phyloP scores from a whole-genome alignment of 2,888 invertebrate species.

The Pseudolycoriella hygida region DNA sequence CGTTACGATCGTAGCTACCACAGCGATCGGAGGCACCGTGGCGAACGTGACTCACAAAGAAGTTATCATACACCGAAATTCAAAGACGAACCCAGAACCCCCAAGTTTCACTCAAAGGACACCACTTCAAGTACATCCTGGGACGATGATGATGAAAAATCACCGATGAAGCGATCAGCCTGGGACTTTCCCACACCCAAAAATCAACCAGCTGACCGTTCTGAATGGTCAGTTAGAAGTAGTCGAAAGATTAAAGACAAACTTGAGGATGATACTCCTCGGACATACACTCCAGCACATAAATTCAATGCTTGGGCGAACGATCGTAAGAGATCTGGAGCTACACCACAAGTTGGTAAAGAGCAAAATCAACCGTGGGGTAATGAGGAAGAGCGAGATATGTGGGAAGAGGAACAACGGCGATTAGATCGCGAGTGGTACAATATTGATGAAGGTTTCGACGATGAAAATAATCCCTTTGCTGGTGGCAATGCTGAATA shows the following conservation, averaged over 20 bases:
- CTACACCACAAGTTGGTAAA: slow-evolving; percentile 37
- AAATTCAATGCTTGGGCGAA: slow-evolving; percentile 59
- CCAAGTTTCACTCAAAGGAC: slow-evolving; percentile 43
- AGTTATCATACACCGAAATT: slow-evolving; percentile 39
- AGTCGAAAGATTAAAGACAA: slow-evolving; percentile 17
- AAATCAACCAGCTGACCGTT: slow-evolving; percentile 28
- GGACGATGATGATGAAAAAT: slow-evolving; percentile 39
- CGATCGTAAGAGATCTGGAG: slow-evolving; percentile 44
- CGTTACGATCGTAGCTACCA: slow-evolving; percentile 15
- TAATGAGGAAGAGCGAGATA: slow-evolving; percentile 51
- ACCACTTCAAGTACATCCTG: slow-evolving; percentile 40
- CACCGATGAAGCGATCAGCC: slow-evolving; percentile 48
- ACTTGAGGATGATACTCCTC: slow-evolving; percentile 48
- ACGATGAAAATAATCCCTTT: slow-evolving; percentile 87
- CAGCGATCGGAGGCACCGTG: slow-evolving; percentile 15
- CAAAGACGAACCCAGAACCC: slow-evolving; percentile 75
- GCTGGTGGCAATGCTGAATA: slow-evolving; percentile 79
- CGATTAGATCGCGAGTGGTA: slow-evolving; percentile 95
- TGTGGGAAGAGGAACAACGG: slow-evolving; percentile 84
- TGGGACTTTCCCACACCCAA: slow-evolving; percentile 91
- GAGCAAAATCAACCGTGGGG: slow-evolving; percentile 33
- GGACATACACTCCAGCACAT: slow-evolving; percentile 67
- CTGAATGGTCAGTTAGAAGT: slow-evolving; percentile 21
- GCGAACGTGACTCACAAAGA: slow-evolving; percentile 17
- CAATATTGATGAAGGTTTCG: slow-evolving; percentile 83